Conservation (phyloP, 2,113 vertebrate genomes). For the Meles meles region DNA sequence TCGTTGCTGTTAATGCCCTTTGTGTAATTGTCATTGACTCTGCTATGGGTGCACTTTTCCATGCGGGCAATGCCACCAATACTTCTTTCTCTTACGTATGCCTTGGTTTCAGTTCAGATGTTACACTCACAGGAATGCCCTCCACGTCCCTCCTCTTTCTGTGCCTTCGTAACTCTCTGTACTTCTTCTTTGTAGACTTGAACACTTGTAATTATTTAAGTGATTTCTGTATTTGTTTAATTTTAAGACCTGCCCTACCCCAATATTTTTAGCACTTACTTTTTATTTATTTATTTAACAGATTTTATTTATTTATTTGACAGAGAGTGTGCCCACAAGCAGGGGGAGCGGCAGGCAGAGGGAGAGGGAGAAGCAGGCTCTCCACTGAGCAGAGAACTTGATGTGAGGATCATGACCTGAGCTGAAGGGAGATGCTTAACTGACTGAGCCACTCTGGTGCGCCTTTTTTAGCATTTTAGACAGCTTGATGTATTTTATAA, state of each 20-base stretch:
- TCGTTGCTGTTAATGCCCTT: neutral
- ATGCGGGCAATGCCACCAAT: neutral
- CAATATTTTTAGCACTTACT: neutral
- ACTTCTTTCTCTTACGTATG: neutral
- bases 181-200: neutral
- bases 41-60: neutral
- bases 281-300: neutral
- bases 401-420: neutral
- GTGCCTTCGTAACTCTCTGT: neutral
- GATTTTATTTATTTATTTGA: neutral
- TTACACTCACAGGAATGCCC: neutral
- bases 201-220: neutral
- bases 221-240: neutral
- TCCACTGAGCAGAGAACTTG: neutral
- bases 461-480: neutral
- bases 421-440: neutral
- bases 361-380: neutral
- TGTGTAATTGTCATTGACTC: neutral
- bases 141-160: neutral
- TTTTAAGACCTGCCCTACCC: neutral
- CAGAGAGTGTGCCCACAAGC: neutral
- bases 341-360: neutral
- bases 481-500: neutral
- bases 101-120: neutral
- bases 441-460: neutral